Evolutionary conservation across 2,113 vertebrate genomes (phyloP).

Genomic region (Lampris megalopsis): DNA sequence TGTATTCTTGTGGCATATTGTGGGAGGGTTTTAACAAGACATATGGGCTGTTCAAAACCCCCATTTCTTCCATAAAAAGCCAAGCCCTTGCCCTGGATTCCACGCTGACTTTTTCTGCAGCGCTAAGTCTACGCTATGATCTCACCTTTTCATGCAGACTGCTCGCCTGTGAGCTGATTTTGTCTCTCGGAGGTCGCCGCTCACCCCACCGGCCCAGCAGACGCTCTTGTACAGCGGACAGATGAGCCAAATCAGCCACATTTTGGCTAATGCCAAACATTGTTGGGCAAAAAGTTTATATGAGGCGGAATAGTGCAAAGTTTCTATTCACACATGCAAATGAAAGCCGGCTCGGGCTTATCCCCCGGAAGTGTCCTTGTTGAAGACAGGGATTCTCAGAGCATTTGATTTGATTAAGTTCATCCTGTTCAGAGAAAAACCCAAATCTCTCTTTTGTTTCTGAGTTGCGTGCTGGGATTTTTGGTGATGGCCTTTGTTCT

Average conservation of each 20-base stretch:
- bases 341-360: constrained; percentile 23
- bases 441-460: constrained; percentile 46
- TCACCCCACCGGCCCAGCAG: constrained; percentile 7
- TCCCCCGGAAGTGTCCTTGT: constrained; percentile 36
- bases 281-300: constrained; percentile 14
- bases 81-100: not conserved
- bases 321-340: constrained; percentile 16
- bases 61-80: not conserved
- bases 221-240: constrained; percentile 18
- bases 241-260: constrained; percentile 17
- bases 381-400: constrained; percentile 36
- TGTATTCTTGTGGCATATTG: constrained; percentile 3
- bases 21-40: constrained; percentile 17
- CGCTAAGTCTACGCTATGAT: constrained; percentile 1
- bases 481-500: constrained; percentile 29
- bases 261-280: not conserved
- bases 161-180: constrained; percentile 3
- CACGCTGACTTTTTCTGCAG: not conserved
- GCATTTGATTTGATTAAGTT: constrained; percentile 46
- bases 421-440: constrained; percentile 31
- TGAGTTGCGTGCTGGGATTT: constrained; percentile 7
- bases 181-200: constrained; percentile 12
- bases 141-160: constrained; percentile 9
- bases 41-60: not conserved
- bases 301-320: not conserved